Percentiles rank a stretch among this genome's conserved stretches.
Evolutionary conservation across 2,888 invertebrate species (phyloP).

Genomic region (Eretmocerus hayati): DNA sequence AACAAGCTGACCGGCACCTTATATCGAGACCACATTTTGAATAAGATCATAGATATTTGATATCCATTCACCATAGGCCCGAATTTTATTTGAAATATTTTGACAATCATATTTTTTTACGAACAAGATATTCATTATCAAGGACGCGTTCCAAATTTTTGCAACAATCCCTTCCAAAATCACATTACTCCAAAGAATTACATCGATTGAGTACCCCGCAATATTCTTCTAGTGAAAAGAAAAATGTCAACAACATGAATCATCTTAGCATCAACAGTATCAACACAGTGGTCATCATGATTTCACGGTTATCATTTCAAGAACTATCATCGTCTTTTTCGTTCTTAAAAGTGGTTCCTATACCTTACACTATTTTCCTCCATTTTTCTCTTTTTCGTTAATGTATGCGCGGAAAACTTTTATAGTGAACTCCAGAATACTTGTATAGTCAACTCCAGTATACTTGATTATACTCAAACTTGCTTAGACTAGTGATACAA

Average conservation of each 20-base stretch:
- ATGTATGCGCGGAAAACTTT: slow-evolving; percentile 16
- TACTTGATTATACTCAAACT: slow-evolving; percentile 21
- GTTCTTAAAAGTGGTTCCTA: slow-evolving; percentile 20
- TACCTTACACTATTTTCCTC: slow-evolving; percentile 5
- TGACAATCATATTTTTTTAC: no score
- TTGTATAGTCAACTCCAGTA: slow-evolving; percentile 15
- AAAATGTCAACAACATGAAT: slow-evolving; percentile 41
- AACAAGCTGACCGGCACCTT: no score
- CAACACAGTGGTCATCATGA: slow-evolving; percentile 38
- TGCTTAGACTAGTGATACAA: slow-evolving; percentile 17
- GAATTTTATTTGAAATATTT: no score
- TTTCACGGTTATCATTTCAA: slow-evolving; percentile 32
- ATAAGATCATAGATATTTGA: no score
- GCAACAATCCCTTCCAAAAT: no score
- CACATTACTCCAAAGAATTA: no score
- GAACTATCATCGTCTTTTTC: slow-evolving; percentile 19
- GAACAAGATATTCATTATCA: no score
- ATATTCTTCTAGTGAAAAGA: slow-evolving; percentile 35
- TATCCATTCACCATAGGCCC: no score
- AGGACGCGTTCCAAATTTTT: no score
- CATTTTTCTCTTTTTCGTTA: slow-evolving; percentile 11
- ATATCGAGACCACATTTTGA: no score
- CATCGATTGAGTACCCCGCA: slow-evolving; percentile 33
- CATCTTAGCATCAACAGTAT: slow-evolving; percentile 40
- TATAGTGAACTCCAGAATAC: slow-evolving; percentile 16